Evolutionary conservation across 1,140 invertebrate genomes (phyloP).

Genomic region (Cydia splendana): DNA sequence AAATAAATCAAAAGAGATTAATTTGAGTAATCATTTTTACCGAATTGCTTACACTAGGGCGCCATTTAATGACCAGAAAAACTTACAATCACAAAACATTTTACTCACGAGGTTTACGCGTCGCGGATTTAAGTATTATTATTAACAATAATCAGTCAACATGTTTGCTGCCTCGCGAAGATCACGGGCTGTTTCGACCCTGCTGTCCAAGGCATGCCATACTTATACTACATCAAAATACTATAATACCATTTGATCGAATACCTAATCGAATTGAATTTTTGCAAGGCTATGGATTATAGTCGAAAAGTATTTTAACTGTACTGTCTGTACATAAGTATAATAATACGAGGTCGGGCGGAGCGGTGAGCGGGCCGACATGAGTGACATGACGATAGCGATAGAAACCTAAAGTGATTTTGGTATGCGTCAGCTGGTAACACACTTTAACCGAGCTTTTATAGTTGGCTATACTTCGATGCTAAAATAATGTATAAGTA

Average conservation of each 20-base stretch:
- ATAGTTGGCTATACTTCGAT: too few species aligned
- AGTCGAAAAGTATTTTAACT: background rate
- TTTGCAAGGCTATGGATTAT: background rate
- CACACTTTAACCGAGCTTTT: too few species aligned
- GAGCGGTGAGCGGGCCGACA: background rate
- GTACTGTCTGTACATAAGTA: background rate
- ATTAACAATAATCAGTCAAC: background rate
- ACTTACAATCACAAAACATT: background rate
- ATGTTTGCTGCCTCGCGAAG: background rate
- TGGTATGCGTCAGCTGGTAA: too few species aligned
- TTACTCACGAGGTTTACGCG: background rate
- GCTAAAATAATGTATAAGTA: too few species aligned
- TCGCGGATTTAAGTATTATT: background rate
- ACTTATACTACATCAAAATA: too few species aligned
- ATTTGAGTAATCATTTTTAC: background rate
- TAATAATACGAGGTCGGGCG: background rate
- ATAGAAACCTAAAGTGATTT: background rate
- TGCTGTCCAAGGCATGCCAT: too few species aligned
- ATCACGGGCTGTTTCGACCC: background rate
- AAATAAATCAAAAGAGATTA: background rate
- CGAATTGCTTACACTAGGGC: background rate
- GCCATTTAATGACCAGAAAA: constrained; percentile 12
- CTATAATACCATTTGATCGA: too few species aligned
- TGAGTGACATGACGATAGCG: background rate
- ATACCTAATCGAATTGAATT: too few species aligned